Conservation (phyloP, 2,888 invertebrate genomes). For the Caenorhabditis sinica region DNA sequence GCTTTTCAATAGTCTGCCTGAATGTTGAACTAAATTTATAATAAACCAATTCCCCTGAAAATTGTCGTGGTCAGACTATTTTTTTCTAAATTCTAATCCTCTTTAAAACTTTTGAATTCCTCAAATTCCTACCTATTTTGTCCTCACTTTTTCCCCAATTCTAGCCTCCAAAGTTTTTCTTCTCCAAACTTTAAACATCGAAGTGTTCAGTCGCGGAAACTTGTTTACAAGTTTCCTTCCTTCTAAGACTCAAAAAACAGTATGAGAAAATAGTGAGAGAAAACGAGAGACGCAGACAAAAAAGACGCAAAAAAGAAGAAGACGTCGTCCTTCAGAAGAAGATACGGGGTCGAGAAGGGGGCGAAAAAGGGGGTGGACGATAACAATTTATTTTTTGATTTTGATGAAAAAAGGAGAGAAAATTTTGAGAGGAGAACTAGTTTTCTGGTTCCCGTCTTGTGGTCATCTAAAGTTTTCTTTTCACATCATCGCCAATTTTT, state of each 20-base stretch:
- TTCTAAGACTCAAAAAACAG: constrained; percentile 27
- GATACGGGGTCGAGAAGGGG: neutral
- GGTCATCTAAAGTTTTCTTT: constrained; percentile 2
- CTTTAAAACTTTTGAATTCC: too few relatives aligned
- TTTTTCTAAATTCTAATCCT: too few relatives aligned
- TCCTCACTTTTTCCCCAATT: too few relatives aligned
- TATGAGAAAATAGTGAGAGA: neutral
- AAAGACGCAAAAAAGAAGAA: neutral
- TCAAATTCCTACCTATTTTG: too few relatives aligned
- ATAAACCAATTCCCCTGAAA: too few relatives aligned
- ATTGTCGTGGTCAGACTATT: too few relatives aligned
- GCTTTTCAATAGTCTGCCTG: too few relatives aligned
- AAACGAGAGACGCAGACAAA: neutral
- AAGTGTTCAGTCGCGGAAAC: constrained; percentile 39
- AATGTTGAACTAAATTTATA: too few relatives aligned
- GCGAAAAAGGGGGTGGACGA: constrained; percentile 2
- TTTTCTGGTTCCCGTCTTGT: constrained; percentile 19
- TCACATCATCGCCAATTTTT: neutral
- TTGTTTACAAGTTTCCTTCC: constrained; percentile 26
- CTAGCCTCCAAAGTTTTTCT: too few relatives aligned
- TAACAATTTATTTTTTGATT: constrained; percentile 21
- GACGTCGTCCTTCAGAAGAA: constrained; percentile 27
- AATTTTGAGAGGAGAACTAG: constrained; percentile 24
- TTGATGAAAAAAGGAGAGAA: too few relatives aligned
- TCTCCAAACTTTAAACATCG: constrained; percentile 28